Base-by-base conservation (phyloP, 2,113 vertebrate species). In the Vireo altiloquus region DNA sequence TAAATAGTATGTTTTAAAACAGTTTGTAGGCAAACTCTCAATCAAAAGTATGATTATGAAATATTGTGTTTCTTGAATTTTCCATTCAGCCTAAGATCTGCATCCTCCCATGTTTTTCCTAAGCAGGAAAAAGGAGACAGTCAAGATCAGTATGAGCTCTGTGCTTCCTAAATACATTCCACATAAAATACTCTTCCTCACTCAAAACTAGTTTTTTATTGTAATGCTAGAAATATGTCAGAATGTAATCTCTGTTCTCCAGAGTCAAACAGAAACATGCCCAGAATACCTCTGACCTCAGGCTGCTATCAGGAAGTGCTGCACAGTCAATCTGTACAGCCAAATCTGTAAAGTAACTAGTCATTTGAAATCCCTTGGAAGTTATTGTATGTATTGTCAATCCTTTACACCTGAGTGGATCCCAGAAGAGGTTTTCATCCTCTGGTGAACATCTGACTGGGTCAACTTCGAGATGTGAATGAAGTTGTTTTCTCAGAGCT, bases 391-490 rank as follows among this genome's bases (percentile, higher is more conserved):
- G 18, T 82, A 10, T 76, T 95, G 85, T 92, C 89, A 96, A 63
- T 94, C 86, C 76, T 96, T 93, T 89, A 82, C 86, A 93, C 92
- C 80, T 89, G 68, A 92, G 60, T 28, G 72, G 64, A 33, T 89
- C 56, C 2, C 2, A 20, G 64, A 85, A 90, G 82, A 33, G 59
- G 33, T 89, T 95, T 96, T 94, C 82, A 96, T 95, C 86, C 92
- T 89, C 91, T 91, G 53, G 47, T 91, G 86, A 92, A 25, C 6
- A 6, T 92, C 91, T 80, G 60, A 75, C 69, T 93, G 11, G 64
- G 83, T 80, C 91, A 96, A 37, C 82, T 88, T 83, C 92, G 87
- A 81, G 76, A 40, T 52, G 81, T 71, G 92, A 94, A 95, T 92
- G 49, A 92, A 94, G 92, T 80, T 94, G 90, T 97, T 92, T 88